Base-by-base conservation (phyloP, 2,113 vertebrate species). In the Ptilonorhynchus violaceus region DNA sequence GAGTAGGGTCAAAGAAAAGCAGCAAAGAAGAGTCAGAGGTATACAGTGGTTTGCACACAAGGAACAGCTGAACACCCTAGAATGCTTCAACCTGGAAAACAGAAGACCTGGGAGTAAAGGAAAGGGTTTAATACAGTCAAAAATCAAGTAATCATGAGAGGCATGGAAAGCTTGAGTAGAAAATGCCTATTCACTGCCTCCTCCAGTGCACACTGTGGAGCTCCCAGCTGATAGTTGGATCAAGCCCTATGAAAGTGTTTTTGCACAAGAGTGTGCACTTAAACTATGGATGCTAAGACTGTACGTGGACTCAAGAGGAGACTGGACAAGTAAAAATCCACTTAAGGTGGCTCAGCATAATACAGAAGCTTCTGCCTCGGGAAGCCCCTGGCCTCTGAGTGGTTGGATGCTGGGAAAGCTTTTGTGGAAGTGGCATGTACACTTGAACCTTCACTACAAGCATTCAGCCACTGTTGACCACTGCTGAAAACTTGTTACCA, bases 1-100 rank as follows among this genome's bases (percentile, higher is more conserved):
- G 68, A 95, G 30, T 47, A 84, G 30, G 39, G 88, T 92, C 83
- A 92, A 64, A 93, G 59, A 56, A 93, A 92, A 77, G 30, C 50
- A 84, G 21, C 49, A 73, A 42, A 77, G 50, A 33, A 74, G 21
- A 25, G 20, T 70, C 59, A 84, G 89, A 96, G 50, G 12, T 30
- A 50, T 25, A 59, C 50, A 67, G 72, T 6, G 50, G 28, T 77
- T 86, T 92, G 75, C 55, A 83, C 46, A 80, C 15, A 83, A 74
- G 59, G 63, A 93, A 46, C 28, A 70, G 50, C 58, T 85, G 46
- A 88, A 39, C 47, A 23, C n/a, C 37, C 55, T 52, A 80, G 63
- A 85, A 83, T 2, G 5, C 42, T 83, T 69, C 59, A 83, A 27
- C 31, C n/a, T 58, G 46, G 37, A 83, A 90, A 90, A 58, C 1